Evolutionary conservation across 2,888 invertebrate genomes (phyloP), one percentile per base, ranked within the genome.

Genomic region (Macrophya annulata): DNA sequence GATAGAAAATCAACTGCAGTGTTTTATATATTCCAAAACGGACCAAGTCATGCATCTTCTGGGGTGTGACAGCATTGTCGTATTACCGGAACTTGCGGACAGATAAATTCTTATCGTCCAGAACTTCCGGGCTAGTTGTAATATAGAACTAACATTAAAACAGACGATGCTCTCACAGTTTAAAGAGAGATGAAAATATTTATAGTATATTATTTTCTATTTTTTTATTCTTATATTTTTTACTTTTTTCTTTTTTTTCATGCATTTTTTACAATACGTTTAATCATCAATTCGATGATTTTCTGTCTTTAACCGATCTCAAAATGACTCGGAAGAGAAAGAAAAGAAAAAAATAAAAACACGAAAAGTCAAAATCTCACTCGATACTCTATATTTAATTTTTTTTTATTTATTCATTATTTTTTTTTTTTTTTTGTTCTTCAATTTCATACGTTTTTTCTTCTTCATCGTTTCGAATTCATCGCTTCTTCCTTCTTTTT

Each of bases 81-180:
- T 81, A 59, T 62, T 81, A 62, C 81, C 81, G 81, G 81, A 81
- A 81, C 40, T 81, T 81, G 81, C 81, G 81, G 81, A 81, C 21
- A 62, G 81, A 81, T 81, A 51, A 51, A 62, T 81, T 81, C 62
- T 81, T 81, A 81, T 62, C 81, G 62, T 81, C 62, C 81, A 43
- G 43, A 81, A 81, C 59, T 81, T 81, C 81, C 81, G 81, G 81
- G 59, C 81, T n/a, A 81, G 17, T 62, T 81, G 5, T 68, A 9
- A 17, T 4, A 15, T 43, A 40, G n/a, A n/a, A n/a, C 55, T 25
- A 51, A 37, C 25, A 37, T 77, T 21, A 17, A 76, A 48, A 77
- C 55, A 9, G 37, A 77, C 77, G 68, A 77, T 77, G 55, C 77
- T 48, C 31, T 51, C 55, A 55, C 72, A 45, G 72, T 74, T 74